Conservation (phyloP, 2,797 vertebrate genomes). For the Miichthys miiuy region DNA sequence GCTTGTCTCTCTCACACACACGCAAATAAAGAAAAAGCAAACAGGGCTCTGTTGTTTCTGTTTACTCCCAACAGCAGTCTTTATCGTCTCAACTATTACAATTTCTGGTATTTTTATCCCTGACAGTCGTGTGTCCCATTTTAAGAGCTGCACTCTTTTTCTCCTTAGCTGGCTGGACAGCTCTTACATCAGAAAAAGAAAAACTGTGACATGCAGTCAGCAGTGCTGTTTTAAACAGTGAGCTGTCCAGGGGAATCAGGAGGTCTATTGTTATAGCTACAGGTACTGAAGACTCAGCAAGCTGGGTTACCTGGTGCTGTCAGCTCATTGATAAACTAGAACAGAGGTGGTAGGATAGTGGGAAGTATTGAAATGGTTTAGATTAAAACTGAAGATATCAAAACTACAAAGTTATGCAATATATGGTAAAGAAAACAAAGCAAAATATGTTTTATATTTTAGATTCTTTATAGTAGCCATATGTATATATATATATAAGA, state of each 20-base stretch:
- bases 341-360: not conserved
- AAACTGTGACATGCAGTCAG: constrained; percentile 42
- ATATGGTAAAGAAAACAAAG: too few relatives aligned
- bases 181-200: constrained; percentile 32
- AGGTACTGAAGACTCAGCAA: constrained; percentile 6
- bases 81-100: constrained; percentile 21
- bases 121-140: constrained; percentile 41
- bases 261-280: constrained; percentile 22
- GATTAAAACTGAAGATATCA: too few relatives aligned
- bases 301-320: not conserved
- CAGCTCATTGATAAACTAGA: not conserved
- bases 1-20: not conserved
- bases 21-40: not conserved
- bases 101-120: constrained; percentile 41
- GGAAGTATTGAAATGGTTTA: not conserved
- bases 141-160: constrained; percentile 42
- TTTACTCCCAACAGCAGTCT: constrained; percentile 35
- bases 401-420: too few relatives aligned
- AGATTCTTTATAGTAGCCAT: too few relatives aligned
- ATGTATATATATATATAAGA: too few relatives aligned
- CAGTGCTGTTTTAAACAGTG: constrained; percentile 29
- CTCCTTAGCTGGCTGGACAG: constrained; percentile 37
- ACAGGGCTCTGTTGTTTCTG: constrained; percentile 2
- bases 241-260: constrained; percentile 16
- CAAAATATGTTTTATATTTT: too few relatives aligned